Evolutionary conservation across 2,888 invertebrate genomes (phyloP).

Genomic region (Rhagium mordax): DNA sequence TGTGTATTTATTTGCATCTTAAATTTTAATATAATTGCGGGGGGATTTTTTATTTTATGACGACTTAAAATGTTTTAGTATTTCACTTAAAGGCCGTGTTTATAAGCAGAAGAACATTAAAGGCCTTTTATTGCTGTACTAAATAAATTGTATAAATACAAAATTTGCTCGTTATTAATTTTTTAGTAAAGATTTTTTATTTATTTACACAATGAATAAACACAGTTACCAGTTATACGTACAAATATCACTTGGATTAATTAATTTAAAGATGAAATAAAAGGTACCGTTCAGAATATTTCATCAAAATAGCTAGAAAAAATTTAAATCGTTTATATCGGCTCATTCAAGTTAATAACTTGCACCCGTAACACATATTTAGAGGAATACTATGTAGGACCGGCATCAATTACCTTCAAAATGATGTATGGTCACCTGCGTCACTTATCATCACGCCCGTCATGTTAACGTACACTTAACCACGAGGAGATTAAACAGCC

Average conservation of each 20-base stretch:
- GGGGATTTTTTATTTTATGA: constrained; percentile 12
- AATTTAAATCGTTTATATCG: too few species aligned
- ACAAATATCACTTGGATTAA: too few species aligned
- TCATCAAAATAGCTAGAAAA: too few species aligned
- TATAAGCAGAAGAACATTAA: constrained; percentile 2
- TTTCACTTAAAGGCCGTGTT: not conserved
- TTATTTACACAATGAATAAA: too few species aligned
- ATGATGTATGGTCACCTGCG: not conserved
- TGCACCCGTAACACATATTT: too few species aligned
- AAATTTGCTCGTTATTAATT: too few species aligned
- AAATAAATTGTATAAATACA: not conserved
- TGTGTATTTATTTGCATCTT: constrained; percentile 30
- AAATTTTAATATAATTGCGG: constrained; percentile 26
- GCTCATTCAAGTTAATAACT: too few species aligned
- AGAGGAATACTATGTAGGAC: too few species aligned
- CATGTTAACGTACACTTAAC: not conserved
- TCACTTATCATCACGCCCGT: not conserved
- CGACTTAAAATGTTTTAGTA: not conserved
- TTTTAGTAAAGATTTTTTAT: too few species aligned
- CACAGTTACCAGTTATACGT: too few species aligned
- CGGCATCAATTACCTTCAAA: not conserved
- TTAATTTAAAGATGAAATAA: too few species aligned
- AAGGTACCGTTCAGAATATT: too few species aligned
- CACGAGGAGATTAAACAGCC: not conserved
- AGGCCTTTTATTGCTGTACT: not conserved